phyloP scores from a whole-genome alignment of 2,888 invertebrate species.

The Folsomia manolachei region DNA sequence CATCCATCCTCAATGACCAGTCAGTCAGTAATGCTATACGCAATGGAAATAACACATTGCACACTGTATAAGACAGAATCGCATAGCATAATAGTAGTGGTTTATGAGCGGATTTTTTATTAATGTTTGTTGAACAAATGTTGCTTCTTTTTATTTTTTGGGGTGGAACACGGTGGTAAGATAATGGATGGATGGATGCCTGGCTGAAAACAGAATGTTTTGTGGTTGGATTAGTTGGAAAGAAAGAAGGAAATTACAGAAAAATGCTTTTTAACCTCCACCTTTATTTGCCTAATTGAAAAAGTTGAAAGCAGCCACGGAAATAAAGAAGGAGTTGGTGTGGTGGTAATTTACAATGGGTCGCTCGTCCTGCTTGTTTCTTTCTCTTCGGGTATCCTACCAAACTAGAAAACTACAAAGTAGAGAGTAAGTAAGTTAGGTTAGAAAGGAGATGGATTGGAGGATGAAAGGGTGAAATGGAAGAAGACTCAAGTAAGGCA shows the following conservation, averaged over 20 bases:
- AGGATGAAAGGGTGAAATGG: constrained; percentile 41
- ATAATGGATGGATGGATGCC: background rate
- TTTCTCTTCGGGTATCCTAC: no score
- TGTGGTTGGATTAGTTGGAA: constrained; percentile 14
- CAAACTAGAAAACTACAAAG: no score
- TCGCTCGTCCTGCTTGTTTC: no score
- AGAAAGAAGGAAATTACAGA: constrained; percentile 47
- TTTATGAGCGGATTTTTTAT: no score
- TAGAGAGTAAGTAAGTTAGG: no score
- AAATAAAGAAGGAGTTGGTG: no score
- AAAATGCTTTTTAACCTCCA: constrained; percentile 51
- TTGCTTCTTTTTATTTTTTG: background rate
- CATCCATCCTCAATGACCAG: no score
- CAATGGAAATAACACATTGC: no score
- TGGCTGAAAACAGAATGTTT: background rate
- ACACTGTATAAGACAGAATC: no score
- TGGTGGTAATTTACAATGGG: background rate
- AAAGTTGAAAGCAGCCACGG: constrained; percentile 51
- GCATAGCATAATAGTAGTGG: no score
- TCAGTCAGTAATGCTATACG: no score
- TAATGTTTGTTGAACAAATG: no score
- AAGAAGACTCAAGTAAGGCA: constrained; percentile 29
- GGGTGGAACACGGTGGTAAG: background rate
- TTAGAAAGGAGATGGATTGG: constrained; percentile 14
- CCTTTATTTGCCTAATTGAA: constrained; percentile 52